Evolutionary conservation across 2,113 vertebrate genomes (phyloP).

Genomic region (Abramis brama): DNA sequence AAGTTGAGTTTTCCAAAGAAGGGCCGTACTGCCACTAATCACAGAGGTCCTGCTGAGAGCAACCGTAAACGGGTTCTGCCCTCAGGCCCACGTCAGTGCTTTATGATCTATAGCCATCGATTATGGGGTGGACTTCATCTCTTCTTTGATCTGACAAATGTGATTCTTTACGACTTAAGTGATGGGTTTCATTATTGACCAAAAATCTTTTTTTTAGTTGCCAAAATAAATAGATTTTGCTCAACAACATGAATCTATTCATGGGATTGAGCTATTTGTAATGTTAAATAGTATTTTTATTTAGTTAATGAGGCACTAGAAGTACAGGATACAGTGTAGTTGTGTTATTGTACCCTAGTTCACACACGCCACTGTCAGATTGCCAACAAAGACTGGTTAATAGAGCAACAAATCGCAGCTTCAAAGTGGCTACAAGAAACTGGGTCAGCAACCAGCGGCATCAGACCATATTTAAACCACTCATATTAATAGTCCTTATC

Average conservation of each 20-base stretch:
- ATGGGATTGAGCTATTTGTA: background rate
- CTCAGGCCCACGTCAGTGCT: slow-evolving; percentile 16
- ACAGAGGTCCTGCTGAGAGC: slow-evolving; percentile 40
- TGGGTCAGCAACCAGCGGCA: slow-evolving; percentile 25
- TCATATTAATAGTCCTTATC: background rate
- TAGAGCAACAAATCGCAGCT: slow-evolving; percentile 47
- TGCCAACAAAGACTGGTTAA: slow-evolving; percentile 43
- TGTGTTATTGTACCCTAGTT: slow-evolving; percentile 24
- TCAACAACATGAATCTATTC: background rate
- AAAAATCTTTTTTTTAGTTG: background rate
- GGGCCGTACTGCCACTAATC: slow-evolving; percentile 50
- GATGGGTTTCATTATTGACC: slow-evolving; percentile 8
- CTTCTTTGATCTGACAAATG: slow-evolving; percentile 37
- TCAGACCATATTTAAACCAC: background rate
- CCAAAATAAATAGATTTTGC: background rate
- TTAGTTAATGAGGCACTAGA: slow-evolving; percentile 8
- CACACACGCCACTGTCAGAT: slow-evolving; percentile 21
- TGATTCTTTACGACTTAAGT: slow-evolving; percentile 34
- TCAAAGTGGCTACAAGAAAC: slow-evolving; percentile 25
- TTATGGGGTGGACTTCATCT: slow-evolving; percentile 45
- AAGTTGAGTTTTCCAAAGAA: slow-evolving; percentile 52
- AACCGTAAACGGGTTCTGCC: slow-evolving; percentile 25
- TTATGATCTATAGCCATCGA: slow-evolving; percentile 40
- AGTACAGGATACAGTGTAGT: background rate
- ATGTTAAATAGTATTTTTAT: slow-evolving; percentile 27